Percentiles rank a stretch among this genome's conserved stretches.
Conservation (phyloP, 2,797 vertebrate genomes). For the Coluber constrictor region DNA sequence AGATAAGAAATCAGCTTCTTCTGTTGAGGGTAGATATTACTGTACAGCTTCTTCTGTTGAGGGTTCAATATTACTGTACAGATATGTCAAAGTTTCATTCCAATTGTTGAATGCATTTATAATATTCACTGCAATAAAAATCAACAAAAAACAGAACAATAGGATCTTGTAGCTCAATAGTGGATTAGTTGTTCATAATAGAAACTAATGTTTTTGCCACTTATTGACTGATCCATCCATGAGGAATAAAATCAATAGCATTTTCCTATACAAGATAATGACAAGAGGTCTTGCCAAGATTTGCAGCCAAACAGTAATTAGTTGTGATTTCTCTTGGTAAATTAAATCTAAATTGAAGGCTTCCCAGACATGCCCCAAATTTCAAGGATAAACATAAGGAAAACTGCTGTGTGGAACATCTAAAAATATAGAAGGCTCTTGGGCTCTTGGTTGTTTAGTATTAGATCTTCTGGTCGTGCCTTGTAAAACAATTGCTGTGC, state of each 20-base stretch:
- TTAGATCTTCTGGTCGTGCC: neutral
- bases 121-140: neutral
- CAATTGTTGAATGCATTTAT: neutral
- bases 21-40: conserved; percentile 59
- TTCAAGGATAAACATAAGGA: neutral
- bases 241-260: neutral
- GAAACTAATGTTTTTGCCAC: neutral
- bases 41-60: conserved; percentile 56
- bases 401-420: neutral
- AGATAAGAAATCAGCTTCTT: conserved; percentile 43
- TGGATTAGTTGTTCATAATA: neutral
- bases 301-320: neutral
- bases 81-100: conserved; percentile 5
- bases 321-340: neutral
- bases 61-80: conserved; percentile 58
- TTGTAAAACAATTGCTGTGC: neutral
- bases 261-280: conserved; percentile 20
- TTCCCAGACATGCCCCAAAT: neutral
- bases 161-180: neutral
- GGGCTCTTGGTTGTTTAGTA: neutral
- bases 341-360: neutral
- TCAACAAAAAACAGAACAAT: neutral
- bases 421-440: neutral
- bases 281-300: conserved; percentile 37
- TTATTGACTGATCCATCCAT: neutral